phyloP scores from a whole-genome alignment of 2,113 vertebrate genomes.

The Dipodomys ordii region DNA sequence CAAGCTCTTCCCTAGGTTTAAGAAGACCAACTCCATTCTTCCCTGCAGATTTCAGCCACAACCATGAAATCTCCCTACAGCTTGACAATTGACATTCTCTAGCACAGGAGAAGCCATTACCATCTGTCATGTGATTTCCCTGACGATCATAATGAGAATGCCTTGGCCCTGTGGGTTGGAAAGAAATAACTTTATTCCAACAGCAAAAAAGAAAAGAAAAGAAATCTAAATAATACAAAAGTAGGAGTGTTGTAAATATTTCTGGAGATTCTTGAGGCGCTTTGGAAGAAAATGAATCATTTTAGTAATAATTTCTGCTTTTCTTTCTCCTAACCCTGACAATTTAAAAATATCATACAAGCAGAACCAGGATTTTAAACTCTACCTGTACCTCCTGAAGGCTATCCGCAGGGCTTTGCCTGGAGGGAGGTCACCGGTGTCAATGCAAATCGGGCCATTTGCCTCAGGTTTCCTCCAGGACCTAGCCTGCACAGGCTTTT shows the following conservation, averaged over 20 bases:
- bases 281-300: constrained; percentile 75
- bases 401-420: constrained; percentile 66
- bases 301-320: constrained; percentile 73
- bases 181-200: constrained; percentile 78
- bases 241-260: constrained; percentile 71
- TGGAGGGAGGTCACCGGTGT: constrained; percentile 74
- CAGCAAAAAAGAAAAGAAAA: constrained; percentile 36
- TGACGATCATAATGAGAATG: constrained; percentile 72
- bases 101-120: constrained; percentile 68
- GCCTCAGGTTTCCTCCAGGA: constrained; percentile 66
- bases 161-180: constrained; percentile 76
- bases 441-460: constrained; percentile 66
- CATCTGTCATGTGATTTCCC: constrained; percentile 80
- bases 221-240: constrained; percentile 73
- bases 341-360: constrained; percentile 77
- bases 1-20: neutral
- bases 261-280: constrained; percentile 62
- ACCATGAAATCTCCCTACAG: constrained; percentile 50
- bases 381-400: constrained; percentile 62
- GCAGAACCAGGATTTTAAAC: constrained; percentile 60
- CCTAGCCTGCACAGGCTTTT: neutral
- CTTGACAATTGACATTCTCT: constrained; percentile 65
- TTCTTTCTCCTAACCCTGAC: constrained; percentile 67
- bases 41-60: constrained; percentile 48
- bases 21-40: constrained; percentile 48